Evolutionary conservation across 2,888 invertebrate species (phyloP), one percentile per base, ranked within the genome.

Genomic region (Hypomecis punctinalis): DNA sequence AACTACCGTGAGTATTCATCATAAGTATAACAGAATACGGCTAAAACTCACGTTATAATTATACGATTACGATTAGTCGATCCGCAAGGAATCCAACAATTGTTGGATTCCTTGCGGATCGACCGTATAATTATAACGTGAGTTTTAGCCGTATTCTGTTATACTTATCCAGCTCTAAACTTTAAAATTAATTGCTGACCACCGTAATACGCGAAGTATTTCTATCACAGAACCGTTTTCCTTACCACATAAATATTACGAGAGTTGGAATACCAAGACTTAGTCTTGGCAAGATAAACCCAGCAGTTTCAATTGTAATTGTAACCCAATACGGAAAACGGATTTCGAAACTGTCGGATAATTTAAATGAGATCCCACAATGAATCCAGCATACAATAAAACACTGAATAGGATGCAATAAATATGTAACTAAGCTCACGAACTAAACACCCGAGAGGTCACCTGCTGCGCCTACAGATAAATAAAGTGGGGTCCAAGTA

Each of bases 381-480:
- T 70, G 69, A 69, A 62, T 72, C 54, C 61, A 66, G 61, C 67
- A 46, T 35, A 71, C 67, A 71, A 73, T 73, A 73, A 71, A 73
- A 51, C 68, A 66, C 23, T 69, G 68, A 71, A 70, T 71, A 71
- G 76, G 77, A 74, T 73, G 86, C 81, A 86, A 86, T 89, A 88
- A 88, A 90, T 86, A 86, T 83, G 82, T 81, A 81, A 77, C 79
- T 74, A 67, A 76, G 76, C 78, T 82, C 84, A 83, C 83, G 88
- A 88, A 87, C 86, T 86, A 87, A 66, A 88, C 88, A 83, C 83
- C 85, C 82, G 83, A 86, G 86, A 87, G 89, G 89, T 91, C 86
- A 86, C 89, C 90, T 84, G 90, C 90, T 91, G 90, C 79, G 89
- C 83, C 84, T 83, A 85, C 85, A 87, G 86, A 90, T 86, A 85